These are phyloP conservation scores for Meteorus cinctellus DNA, from an alignment of 2,888 invertebrate species.

Conservation along the genomic window DNA sequence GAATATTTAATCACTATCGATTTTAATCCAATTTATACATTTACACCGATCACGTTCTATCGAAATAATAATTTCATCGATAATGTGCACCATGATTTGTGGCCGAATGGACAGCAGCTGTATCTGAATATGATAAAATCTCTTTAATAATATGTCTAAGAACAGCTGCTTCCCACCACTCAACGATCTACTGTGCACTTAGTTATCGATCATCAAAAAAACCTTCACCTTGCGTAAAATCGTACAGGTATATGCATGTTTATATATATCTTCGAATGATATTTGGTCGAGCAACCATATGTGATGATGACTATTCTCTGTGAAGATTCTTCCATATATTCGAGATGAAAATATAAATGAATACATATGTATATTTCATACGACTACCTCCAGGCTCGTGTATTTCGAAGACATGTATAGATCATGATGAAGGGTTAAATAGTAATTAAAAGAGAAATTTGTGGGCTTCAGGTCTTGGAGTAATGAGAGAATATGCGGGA, in stretches of 20 bases:
- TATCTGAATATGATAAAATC: conserved; percentile 49
- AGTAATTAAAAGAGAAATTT: conserved; percentile 47
- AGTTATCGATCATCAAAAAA: conserved; percentile 5
- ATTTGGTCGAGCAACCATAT: too few relatives aligned
- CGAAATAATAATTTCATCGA: too few relatives aligned
- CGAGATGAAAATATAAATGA: too few relatives aligned
- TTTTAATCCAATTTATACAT: conserved; percentile 22
- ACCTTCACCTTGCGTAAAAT: not conserved
- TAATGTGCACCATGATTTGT: conserved; percentile 31
- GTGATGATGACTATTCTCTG: too few relatives aligned
- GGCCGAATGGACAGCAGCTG: conserved; percentile 21
- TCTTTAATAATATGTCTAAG: conserved; percentile 38
- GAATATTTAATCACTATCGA: too few relatives aligned
- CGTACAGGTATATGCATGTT: not conserved
- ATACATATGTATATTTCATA: too few relatives aligned
- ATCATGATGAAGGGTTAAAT: conserved; percentile 50
- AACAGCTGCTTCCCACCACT: conserved; percentile 66
- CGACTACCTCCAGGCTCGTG: not conserved
- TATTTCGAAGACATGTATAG: conserved; percentile 38
- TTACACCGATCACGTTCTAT: not conserved
- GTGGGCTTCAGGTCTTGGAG: conserved; percentile 16
- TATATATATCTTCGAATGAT: not conserved
- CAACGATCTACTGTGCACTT: conserved; percentile 8
- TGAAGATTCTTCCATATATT: too few relatives aligned
- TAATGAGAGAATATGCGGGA: not conserved